These are phyloP conservation scores for Pachyrhynchus sulphureomaculatus DNA, from an alignment of 1,140 invertebrate species.

Conservation along the genomic window DNA sequence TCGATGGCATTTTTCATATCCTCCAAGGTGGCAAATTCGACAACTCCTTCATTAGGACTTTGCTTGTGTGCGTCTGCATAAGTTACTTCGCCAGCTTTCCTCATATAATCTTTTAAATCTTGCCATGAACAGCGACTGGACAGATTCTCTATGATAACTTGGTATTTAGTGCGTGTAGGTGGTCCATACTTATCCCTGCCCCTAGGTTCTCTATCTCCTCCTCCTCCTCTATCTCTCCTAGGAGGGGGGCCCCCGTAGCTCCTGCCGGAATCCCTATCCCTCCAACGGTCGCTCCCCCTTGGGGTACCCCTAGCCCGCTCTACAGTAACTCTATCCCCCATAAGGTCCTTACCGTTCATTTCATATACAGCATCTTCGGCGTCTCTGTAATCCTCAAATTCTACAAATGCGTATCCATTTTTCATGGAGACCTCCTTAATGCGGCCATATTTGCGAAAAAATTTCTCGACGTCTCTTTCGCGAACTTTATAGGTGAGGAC, in stretches of 20 bases:
- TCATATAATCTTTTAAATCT: constrained; percentile 89
- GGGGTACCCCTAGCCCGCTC: constrained; percentile 80
- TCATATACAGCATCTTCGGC: constrained; percentile 99
- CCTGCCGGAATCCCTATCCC: constrained; percentile 39
- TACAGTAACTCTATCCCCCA: constrained; percentile 88
- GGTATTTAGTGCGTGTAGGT: constrained; percentile 93
- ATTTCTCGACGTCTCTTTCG: constrained; percentile 95
- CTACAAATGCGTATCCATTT: constrained; percentile 94
- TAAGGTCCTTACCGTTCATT: constrained; percentile 92
- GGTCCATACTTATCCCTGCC: constrained; percentile 79
- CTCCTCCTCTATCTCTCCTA: constrained; percentile 16
- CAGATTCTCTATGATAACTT: constrained; percentile 95
- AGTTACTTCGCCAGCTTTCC: constrained; percentile 95
- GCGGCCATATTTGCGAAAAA: constrained; percentile 96
- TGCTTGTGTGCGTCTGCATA: constrained; percentile 90
- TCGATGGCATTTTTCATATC: constrained; percentile 95
- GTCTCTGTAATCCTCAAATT: constrained; percentile 97
- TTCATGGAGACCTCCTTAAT: constrained; percentile 97
- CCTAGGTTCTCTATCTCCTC: constrained; percentile 33
- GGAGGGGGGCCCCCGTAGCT: constrained; percentile 33
- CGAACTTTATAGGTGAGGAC: constrained; percentile 89
- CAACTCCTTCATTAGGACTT: constrained; percentile 85
- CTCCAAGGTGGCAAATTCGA: constrained; percentile 84
- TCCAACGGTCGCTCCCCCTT: constrained; percentile 57
- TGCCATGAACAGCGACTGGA: constrained; percentile 99